These are phyloP conservation scores for Lacanobia oleracea DNA, from an alignment of 2,888 invertebrate genomes.

Conservation along the genomic window DNA sequence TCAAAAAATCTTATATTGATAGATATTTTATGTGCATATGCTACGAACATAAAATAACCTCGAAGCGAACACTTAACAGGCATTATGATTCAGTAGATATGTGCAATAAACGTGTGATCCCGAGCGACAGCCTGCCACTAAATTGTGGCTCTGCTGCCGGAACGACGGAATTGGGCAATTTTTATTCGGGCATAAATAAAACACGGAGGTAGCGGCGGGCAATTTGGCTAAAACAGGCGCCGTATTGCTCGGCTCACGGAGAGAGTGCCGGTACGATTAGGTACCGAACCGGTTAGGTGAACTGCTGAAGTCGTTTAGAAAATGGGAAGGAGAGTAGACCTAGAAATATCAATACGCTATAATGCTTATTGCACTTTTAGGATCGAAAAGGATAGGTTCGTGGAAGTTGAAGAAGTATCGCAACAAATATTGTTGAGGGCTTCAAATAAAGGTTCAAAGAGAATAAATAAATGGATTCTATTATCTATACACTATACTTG, in stretches of 20 bases:
- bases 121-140: slow-evolving; percentile 67
- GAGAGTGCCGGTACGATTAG: no score
- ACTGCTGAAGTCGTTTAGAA: slow-evolving; percentile 15
- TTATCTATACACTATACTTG: no score
- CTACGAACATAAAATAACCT: slow-evolving; percentile 12
- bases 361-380: neutral
- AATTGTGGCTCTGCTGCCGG: slow-evolving; percentile 71
- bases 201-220: slow-evolving; percentile 79
- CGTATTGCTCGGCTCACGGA: slow-evolving; percentile 58
- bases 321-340: neutral
- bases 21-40: slow-evolving; percentile 9
- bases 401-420: no score
- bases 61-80: slow-evolving; percentile 37
- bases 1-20: neutral
- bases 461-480: no score
- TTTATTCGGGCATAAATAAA: slow-evolving; percentile 87
- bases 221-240: slow-evolving; percentile 87
- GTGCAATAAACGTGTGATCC: slow-evolving; percentile 51
- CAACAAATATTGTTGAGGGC: no score
- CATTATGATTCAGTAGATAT: slow-evolving; percentile 57
- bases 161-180: slow-evolving; percentile 81
- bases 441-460: no score
- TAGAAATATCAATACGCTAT: neutral
- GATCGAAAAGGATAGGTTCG: neutral
- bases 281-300: slow-evolving; percentile 31